Evolutionary conservation across 53 echinoderm and acorn worm genomes (phyloP).

Genomic region (Holothuria scabra): DNA sequence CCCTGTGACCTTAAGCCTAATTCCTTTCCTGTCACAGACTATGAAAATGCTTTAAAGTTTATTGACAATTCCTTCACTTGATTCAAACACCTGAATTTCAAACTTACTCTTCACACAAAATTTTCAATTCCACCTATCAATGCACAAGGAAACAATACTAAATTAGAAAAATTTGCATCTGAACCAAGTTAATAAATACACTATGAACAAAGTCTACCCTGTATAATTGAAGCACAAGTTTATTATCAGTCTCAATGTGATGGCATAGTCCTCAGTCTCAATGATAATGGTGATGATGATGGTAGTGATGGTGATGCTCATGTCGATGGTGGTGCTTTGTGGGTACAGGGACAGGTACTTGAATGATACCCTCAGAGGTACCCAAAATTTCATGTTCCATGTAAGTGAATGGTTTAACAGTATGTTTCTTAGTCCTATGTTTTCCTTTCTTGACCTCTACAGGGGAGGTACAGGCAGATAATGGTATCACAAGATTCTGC

Average conservation of each 20-base stretch:
- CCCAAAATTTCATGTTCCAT: conserved; percentile 88
- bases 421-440: conserved; percentile 50
- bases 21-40: too few relatives aligned
- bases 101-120: too few relatives aligned
- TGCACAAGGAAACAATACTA: too few relatives aligned
- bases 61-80: too few relatives aligned
- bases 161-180: too few relatives aligned
- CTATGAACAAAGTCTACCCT: too few relatives aligned
- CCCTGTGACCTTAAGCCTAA: too few relatives aligned
- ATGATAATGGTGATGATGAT: conserved; percentile 90
- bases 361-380: conserved; percentile 60
- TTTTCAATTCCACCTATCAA: too few relatives aligned
- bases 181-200: too few relatives aligned
- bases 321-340: conserved; percentile 87
- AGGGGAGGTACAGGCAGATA: conserved; percentile 33
- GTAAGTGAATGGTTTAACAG: conserved; percentile 82
- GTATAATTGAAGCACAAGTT: too few relatives aligned
- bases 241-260: conserved; percentile 7
- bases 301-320: conserved; percentile 92
- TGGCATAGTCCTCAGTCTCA: conserved; percentile 24
- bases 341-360: conserved; percentile 23
- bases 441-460: not conserved
- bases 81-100: too few relatives aligned
- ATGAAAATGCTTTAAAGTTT: too few relatives aligned
- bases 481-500: conserved; percentile 46